A percentile compares a stretch with the other conserved stretches of the same genome.
phyloP scores from a whole-genome alignment of 2,113 vertebrate species.

The Struthidea cinerea region DNA sequence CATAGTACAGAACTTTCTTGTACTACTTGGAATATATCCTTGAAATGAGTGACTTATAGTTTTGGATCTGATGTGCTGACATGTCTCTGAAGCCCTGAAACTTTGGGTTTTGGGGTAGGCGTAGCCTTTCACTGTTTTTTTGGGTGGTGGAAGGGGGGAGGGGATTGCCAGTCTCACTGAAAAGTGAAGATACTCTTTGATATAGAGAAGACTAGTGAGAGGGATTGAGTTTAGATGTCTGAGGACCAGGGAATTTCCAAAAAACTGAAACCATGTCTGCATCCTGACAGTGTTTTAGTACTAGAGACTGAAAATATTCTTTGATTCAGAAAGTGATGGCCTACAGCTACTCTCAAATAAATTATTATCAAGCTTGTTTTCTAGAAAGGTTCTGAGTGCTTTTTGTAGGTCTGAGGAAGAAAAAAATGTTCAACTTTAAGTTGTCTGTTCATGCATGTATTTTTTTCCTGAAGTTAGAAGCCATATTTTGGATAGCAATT shows the following conservation, averaged over 20 bases:
- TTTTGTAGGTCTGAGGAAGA: neutral
- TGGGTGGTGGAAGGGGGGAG: neutral
- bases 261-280: neutral
- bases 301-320: neutral
- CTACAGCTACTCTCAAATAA: neutral
- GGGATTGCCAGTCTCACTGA: neutral
- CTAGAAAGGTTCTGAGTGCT: neutral
- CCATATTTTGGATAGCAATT: neutral
- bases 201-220: neutral
- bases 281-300: neutral
- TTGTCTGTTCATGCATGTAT: neutral
- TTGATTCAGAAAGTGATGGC: neutral
- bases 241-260: slow-evolving; percentile 54
- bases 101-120: neutral
- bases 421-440: neutral
- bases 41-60: neutral
- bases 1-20: neutral
- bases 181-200: neutral
- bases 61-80: neutral
- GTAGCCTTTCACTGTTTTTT: neutral
- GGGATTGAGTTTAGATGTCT: neutral
- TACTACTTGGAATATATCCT: neutral
- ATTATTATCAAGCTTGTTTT: neutral
- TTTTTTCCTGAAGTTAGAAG: neutral
- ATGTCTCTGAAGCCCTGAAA: neutral